Conservation (phyloP, 2,888 invertebrate species). For the Phragmatobia fuliginosa region DNA sequence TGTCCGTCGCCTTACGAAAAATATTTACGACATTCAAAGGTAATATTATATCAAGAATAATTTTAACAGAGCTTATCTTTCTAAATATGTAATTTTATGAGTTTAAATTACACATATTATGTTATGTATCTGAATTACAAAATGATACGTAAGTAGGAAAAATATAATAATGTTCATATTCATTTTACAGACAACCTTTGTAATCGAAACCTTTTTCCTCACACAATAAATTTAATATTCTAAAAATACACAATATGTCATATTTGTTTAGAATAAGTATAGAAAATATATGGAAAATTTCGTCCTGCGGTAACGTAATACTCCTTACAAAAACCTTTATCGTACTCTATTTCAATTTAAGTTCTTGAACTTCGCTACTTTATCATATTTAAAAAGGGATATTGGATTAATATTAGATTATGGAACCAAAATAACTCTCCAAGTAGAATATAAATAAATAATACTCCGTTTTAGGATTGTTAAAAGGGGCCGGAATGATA, state of each 20-base stretch:
- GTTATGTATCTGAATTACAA: too few relatives aligned
- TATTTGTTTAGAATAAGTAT: neutral
- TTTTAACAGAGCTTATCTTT: too few relatives aligned
- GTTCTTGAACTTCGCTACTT: neutral
- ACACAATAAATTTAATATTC: neutral
- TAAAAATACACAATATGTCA: neutral
- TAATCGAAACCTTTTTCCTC: neutral
- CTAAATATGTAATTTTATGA: too few relatives aligned
- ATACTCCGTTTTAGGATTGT: neutral
- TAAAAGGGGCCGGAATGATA: neutral
- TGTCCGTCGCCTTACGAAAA: too few relatives aligned
- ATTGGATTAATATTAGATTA: constrained; percentile 5
- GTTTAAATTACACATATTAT: neutral
- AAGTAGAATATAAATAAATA: neutral
- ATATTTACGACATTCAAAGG: too few relatives aligned
- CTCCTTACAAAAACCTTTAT: neutral
- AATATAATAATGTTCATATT: neutral
- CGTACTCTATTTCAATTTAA: neutral
- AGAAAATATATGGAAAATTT: too few relatives aligned
- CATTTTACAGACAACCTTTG: neutral
- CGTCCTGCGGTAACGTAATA: neutral
- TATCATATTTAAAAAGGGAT: neutral
- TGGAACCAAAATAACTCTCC: neutral
- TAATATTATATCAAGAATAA: too few relatives aligned
- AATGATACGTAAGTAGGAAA: too few relatives aligned